Base-by-base conservation (phyloP, 92 coral and sea anemone genomes). In the Chrysogorgia sp. region DNA sequence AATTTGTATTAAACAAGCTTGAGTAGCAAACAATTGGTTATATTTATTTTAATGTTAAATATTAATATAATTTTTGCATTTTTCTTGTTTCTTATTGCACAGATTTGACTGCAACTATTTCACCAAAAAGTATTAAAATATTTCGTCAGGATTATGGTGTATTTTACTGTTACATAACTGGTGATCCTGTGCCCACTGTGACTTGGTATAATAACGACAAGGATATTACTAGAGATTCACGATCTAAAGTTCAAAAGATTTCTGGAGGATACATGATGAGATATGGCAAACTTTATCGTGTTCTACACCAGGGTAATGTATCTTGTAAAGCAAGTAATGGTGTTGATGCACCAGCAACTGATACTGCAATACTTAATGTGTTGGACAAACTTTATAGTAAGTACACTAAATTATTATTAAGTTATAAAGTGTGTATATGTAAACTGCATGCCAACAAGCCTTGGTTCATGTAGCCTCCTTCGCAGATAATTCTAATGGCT, bases 91-190 rank as follows among this genome's bases (percentile, higher is more conserved):
- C n/a, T n/a, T n/a, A n/a, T n/a, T n/a, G n/a, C n/a, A 15, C 17
- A 72, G 79, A 40, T 72, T 41, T 72, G 32, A 72, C 63, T 52
- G 79, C 58, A 7, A 53, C 50, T 14, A 56, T 72, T 22, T 53
- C 86, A 14, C 92, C 91, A 63, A 85, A 87, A 40, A 58, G 81
- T 24, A 52, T 63, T 0, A 81, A 82, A 28, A 89, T 83, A 41
- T 71, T 82, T 24, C 74, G 80, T 24, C 75, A 86, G 58, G 85
- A 79, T 28, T 8, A 52, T 24, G 87, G 83, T 3, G 85, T 86
- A 50, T 85, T 94, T 67, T 34, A 87, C 30, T 94, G 98, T 74
- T 81, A 78, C 47, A 89, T 88, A 24, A 86, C 90, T 26, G 96
- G 93, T 0, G 58, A 48, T 30, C 92, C 94, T 5, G 71, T 43